Conservation (phyloP, 2,113 vertebrate species). For the Chrysochloris asiatica region DNA sequence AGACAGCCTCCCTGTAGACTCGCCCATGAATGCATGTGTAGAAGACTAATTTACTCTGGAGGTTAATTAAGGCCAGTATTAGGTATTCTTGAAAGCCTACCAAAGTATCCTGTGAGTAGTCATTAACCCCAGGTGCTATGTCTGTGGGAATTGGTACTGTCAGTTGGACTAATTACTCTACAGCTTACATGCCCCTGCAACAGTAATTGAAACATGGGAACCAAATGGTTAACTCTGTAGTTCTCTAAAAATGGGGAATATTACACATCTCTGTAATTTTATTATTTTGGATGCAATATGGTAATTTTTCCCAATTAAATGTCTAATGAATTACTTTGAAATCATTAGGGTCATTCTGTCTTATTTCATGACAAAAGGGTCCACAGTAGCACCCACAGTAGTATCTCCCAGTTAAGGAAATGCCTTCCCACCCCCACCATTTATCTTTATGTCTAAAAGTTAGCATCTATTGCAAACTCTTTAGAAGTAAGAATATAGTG, state of each 20-base stretch:
- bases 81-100: constrained; percentile 23
- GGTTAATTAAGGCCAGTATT: constrained; percentile 38
- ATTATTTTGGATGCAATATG: not conserved
- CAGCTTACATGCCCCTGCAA: not conserved
- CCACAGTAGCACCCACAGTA: not conserved
- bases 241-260: not conserved
- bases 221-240: not conserved
- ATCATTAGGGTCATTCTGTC: not conserved
- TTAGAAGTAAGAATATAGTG: no score
- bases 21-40: not conserved
- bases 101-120: not conserved
- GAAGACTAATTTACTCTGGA: not conserved
- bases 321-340: constrained; percentile 18
- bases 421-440: no score
- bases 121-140: constrained; percentile 19
- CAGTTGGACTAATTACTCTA: not conserved
- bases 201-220: constrained; percentile 16
- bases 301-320: constrained; percentile 4
- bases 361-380: not conserved
- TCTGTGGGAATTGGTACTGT: not conserved
- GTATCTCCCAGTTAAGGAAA: not conserved
- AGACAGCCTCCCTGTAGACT: not conserved
- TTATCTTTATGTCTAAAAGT: not conserved
- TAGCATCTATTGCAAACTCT: not conserved
- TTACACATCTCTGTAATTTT: not conserved